phyloP scores from a whole-genome alignment of 2,113 vertebrate genomes.

The Eretmochelys imbricata region DNA sequence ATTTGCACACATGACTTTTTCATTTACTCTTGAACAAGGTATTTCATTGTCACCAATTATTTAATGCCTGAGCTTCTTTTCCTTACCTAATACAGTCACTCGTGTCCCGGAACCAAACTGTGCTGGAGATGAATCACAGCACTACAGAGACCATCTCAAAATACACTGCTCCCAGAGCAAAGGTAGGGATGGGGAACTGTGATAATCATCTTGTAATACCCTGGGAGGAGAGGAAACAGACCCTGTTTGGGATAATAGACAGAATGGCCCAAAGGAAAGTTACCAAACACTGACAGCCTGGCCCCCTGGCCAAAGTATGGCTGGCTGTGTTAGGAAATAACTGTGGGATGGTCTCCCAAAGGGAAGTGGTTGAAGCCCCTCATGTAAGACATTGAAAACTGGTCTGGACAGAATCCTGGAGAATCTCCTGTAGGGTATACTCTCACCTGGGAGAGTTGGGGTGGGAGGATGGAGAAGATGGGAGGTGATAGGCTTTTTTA shows the following conservation, averaged over 20 bases:
- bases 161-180: neutral
- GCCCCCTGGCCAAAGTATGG: no score
- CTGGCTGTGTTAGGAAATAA: neutral
- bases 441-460: neutral
- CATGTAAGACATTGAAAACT: neutral
- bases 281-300: no score
- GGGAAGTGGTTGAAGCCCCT: neutral
- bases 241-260: no score
- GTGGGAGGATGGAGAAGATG: neutral
- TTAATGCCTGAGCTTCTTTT: neutral
- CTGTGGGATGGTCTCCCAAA: neutral
- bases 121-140: neutral
- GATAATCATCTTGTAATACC: neutral
- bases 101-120: neutral
- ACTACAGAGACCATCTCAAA: neutral
- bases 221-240: no score
- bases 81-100: neutral
- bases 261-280: no score
- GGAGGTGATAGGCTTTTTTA: neutral
- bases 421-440: neutral
- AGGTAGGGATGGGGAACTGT: neutral
- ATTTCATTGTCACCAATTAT: neutral
- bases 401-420: neutral
- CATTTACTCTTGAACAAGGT: neutral
- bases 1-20: neutral